phyloP scores from a whole-genome alignment of 35 echinoderm and acorn worm genomes.

The Strongylocentrotus purpuratus region DNA sequence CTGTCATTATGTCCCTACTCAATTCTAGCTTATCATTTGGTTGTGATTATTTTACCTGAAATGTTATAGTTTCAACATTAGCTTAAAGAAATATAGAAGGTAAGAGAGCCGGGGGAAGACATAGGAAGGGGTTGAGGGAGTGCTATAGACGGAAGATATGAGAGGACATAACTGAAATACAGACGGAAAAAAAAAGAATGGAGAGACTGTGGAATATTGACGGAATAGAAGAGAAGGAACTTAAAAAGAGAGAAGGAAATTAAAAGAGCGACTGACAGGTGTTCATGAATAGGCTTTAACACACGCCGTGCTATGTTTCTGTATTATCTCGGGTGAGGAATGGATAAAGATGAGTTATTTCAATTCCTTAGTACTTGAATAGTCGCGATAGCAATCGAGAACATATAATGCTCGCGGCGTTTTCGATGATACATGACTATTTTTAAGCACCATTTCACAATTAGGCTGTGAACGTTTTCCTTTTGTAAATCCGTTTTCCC shows the following conservation, averaged over 20 bases:
- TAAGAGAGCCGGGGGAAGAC: no score
- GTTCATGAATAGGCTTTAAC: background rate
- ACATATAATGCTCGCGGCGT: background rate
- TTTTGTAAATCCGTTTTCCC: background rate
- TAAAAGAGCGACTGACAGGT: background rate
- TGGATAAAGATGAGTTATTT: background rate
- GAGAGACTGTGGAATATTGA: background rate
- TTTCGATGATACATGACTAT: slow-evolving; percentile 32
- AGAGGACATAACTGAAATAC: no score
- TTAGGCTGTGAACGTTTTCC: slow-evolving; percentile 21
- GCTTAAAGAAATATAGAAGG: no score
- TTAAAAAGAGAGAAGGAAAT: background rate
- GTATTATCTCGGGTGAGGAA: background rate
- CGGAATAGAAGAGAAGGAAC: background rate
- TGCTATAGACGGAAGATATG: no score
- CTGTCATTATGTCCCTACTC: no score
- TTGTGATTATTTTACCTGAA: no score
- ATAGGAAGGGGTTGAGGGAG: no score
- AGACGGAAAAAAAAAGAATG: no score
- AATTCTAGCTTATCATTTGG: no score
- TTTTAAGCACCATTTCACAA: slow-evolving; percentile 32
- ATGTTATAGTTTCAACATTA: no score
- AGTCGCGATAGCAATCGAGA: background rate
- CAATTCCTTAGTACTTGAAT: background rate
- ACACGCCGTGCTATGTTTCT: background rate